phyloP scores from a whole-genome alignment of 2,797 vertebrate species.

The Phaenicophaeus curvirostris region DNA sequence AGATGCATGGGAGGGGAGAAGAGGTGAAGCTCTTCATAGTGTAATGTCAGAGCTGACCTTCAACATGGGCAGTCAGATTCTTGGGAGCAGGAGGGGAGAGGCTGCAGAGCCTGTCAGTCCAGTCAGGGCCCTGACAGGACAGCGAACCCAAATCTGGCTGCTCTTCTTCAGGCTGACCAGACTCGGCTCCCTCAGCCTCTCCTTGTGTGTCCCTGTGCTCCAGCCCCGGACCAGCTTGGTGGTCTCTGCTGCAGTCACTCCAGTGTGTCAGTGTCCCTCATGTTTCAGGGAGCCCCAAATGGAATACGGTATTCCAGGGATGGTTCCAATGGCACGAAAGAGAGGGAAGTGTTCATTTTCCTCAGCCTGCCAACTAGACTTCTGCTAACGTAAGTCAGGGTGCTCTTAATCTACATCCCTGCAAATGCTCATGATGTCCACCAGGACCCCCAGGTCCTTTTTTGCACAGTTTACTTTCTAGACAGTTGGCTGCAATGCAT shows the following conservation, averaged over 20 bases:
- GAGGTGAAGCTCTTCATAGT: background rate
- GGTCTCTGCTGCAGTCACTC: background rate
- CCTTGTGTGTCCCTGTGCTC: background rate
- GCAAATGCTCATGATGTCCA: background rate
- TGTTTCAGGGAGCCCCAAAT: background rate
- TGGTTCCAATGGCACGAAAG: background rate
- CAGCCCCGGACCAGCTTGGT: background rate
- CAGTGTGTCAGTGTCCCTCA: background rate
- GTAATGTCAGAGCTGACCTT: background rate
- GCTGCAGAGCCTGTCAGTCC: background rate
- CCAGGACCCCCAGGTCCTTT: background rate
- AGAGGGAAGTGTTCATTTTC: background rate
- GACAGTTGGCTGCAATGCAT: background rate
- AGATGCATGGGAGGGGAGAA: background rate
- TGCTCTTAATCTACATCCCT: background rate
- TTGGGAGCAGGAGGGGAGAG: background rate
- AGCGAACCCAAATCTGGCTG: background rate
- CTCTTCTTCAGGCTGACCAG: background rate
- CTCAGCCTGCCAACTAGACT: background rate
- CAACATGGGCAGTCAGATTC: background rate
- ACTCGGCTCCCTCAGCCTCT: background rate
- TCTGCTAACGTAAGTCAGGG: background rate
- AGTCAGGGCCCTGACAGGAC: background rate
- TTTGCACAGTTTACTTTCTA: background rate
- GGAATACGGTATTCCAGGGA: background rate